Base-by-base conservation (phyloP, 2,113 vertebrate genomes). In the Zootoca vivipara region DNA sequence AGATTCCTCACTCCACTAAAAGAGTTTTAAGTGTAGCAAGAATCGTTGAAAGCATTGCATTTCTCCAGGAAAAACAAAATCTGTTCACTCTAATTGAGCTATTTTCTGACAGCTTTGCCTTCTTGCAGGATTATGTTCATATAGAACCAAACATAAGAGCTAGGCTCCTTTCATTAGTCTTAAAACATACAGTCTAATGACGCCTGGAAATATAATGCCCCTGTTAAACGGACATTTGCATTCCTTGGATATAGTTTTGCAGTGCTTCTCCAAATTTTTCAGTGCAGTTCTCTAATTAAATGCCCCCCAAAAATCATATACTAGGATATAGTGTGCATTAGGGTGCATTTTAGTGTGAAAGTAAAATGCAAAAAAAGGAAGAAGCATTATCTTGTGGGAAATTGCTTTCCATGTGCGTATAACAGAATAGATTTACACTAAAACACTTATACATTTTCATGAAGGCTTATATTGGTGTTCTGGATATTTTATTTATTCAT, bases 51-150 rank as follows among this genome's bases (percentile, higher is more conserved):
- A 92, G 58, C 8, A 0, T 10, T 79, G 0, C 67, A 85, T 89
- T 83, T 88, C 24, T 22, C 74, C 56, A 0, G 0, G 90, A 33
- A 70, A 33, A 33, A 26, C 7, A 73, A 81, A 12, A 82, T 42
- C 35, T 30, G 33, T 74, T 82, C 78, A 64, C 69, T 87, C 46
- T 73, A 56, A 80, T 4, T 73, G 46, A 87, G 56, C 33, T 62
- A 64, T 28, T 24, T 58, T 69, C 64, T 81, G 86, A 82, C 79
- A 65, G 72, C 20, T 87, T 38, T 64, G 79, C 26, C 35, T 82
- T 65, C 56, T 75, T 28, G 20, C 30, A 73, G 38, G 86, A 87
- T 87, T 87, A 33, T 82, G 38, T 82, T 75, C 70, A 73, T 42
- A 65, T n/a, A 46, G 70, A n/a, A 82, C 72, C 28, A 16, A 35